These are phyloP conservation scores for Prietella phreatophila DNA, from an alignment of 2,113 vertebrate genomes.

Conservation along the genomic window DNA sequence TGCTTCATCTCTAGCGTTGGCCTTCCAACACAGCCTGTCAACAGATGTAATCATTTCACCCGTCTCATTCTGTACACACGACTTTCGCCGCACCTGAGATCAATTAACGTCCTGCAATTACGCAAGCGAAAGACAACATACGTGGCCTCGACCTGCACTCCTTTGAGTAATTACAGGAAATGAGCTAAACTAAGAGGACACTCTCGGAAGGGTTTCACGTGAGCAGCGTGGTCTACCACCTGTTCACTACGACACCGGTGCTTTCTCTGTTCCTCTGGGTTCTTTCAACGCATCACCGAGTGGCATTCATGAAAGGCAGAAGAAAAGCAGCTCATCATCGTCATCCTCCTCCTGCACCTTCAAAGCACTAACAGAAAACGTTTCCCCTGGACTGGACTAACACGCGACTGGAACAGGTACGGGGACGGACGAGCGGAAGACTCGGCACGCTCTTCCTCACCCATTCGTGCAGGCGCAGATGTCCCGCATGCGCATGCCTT, in stretches of 20 bases:
- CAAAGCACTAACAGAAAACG: background rate
- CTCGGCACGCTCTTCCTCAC: conserved; percentile 27
- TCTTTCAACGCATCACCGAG: conserved; percentile 18
- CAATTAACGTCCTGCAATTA: conserved; percentile 41
- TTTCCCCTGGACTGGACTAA: background rate
- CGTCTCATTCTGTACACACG: conserved; percentile 22
- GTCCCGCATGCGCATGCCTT: conserved; percentile 62
- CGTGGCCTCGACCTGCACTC: conserved; percentile 33
- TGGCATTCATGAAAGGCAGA: conserved; percentile 29
- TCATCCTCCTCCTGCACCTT: conserved; percentile 37
- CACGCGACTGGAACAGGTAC: conserved; percentile 57
- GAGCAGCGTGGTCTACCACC: conserved; percentile 47
- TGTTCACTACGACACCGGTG: conserved; percentile 25
- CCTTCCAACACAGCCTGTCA: conserved; percentile 32
- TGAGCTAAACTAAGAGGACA: conserved; percentile 42
- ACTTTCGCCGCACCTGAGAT: conserved; percentile 35
- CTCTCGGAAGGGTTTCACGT: conserved; percentile 44
- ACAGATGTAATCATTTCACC: conserved; percentile 38
- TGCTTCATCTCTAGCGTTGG: conserved; percentile 31
- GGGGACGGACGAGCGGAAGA: conserved; percentile 44
- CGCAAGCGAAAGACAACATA: conserved; percentile 39
- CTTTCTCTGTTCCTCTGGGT: conserved; percentile 37
- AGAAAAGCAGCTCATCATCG: conserved; percentile 22
- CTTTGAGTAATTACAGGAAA: conserved; percentile 56
- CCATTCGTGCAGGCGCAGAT: conserved; percentile 55